Conservation (phyloP, 2,113 vertebrate genomes). For the Sula dactylatra region DNA sequence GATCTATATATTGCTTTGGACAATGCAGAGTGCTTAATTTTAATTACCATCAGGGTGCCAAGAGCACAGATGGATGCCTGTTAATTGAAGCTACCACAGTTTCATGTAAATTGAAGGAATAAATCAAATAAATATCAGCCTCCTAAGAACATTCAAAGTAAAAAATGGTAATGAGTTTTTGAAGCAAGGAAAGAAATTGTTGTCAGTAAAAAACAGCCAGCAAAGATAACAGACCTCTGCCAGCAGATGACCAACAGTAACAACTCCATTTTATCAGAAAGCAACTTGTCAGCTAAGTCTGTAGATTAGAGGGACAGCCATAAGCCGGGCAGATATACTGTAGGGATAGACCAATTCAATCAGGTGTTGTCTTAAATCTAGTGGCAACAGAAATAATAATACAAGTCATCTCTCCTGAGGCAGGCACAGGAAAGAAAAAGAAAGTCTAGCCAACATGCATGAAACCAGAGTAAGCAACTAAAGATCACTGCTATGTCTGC, state of each 20-base stretch:
- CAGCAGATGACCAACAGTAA: background rate
- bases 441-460: background rate
- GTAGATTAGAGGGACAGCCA: background rate
- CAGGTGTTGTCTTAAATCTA: background rate
- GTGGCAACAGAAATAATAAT: background rate
- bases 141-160: slow-evolving; percentile 11
- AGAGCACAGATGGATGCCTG: slow-evolving; percentile 9
- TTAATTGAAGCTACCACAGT: slow-evolving; percentile 8
- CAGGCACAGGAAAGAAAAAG: background rate
- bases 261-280: background rate
- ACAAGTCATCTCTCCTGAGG: background rate
- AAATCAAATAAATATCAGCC: slow-evolving; percentile 10
- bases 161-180: slow-evolving; percentile 12
- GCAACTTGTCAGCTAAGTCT: background rate
- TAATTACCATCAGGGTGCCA: background rate
- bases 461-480: background rate
- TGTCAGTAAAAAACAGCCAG: slow-evolving; percentile 21
- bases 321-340: background rate
- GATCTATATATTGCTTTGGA: background rate
- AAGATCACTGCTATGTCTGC: background rate
- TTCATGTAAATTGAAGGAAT: slow-evolving; percentile 1
- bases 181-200: background rate
- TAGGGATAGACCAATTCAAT: background rate
- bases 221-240: background rate
- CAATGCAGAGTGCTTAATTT: background rate